These are phyloP conservation scores for Anguilla megastoma DNA, from an alignment of 2,797 vertebrate genomes.

Conservation along the genomic window DNA sequence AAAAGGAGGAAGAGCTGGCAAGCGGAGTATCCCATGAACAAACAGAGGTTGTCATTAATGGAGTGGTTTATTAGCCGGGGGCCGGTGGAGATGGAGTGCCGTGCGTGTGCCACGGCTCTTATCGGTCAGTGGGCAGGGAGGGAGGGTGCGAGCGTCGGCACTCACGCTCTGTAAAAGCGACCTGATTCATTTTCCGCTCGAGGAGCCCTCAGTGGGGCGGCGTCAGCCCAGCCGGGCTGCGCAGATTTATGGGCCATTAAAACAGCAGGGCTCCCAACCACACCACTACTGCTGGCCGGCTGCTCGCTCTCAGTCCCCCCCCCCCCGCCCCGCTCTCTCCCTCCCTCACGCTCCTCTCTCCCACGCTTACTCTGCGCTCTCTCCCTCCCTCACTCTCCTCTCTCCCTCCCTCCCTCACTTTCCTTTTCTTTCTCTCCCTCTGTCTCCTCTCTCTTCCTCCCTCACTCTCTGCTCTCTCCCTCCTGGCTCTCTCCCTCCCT, in stretches of 20 bases:
- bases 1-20: conserved; percentile 55
- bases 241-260: conserved; percentile 99
- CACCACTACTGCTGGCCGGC: conserved; percentile 6
- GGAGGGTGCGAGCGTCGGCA: conserved; percentile 67
- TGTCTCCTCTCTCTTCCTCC: conserved; percentile 17
- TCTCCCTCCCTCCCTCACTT: not conserved
- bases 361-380: conserved; percentile 56
- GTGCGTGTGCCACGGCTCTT: conserved; percentile 75
- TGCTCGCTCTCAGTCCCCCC: not conserved
- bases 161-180: conserved; percentile 83
- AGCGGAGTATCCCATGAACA: conserved; percentile 73
- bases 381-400: conserved; percentile 42
- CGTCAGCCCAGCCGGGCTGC: conserved; percentile 79
- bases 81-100: conserved; percentile 78
- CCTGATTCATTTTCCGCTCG: conserved; percentile 94
- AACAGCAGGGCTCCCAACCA: conserved; percentile 83
- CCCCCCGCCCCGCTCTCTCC: not conserved
- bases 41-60: conserved; percentile 86
- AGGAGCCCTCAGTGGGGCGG: conserved; percentile 88
- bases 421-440: not conserved
- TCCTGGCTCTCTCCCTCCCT: not conserved
- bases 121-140: conserved; percentile 80
- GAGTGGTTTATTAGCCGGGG: conserved; percentile 87
- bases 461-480: not conserved
- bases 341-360: conserved; percentile 46